Percentiles rank a stretch among this genome's conserved stretches.
Evolutionary conservation across 2,113 vertebrate genomes (phyloP).

Genomic region (Porphyrio hochstetteri): DNA sequence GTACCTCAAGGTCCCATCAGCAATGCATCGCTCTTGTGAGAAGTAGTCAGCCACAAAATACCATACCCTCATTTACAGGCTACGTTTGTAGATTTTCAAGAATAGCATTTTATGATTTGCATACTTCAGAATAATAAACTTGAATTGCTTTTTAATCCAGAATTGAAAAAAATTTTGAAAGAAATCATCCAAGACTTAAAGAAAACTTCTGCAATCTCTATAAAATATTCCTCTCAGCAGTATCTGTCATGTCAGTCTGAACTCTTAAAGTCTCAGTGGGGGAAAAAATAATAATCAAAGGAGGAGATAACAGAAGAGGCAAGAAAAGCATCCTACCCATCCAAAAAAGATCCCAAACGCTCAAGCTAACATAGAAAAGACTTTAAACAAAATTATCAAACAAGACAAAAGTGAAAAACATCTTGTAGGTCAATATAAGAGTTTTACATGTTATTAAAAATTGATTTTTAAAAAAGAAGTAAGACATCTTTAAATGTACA

Average conservation of each 20-base stretch:
- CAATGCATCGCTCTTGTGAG: neutral
- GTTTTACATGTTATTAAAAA: constrained; percentile 77
- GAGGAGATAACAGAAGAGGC: constrained; percentile 19
- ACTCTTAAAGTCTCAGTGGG: neutral
- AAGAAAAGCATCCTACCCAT: neutral
- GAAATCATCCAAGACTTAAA: constrained; percentile 40
- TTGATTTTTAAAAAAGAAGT: constrained; percentile 70
- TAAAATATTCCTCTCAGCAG: neutral
- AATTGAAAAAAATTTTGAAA: neutral
- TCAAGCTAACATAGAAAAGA: constrained; percentile 48
- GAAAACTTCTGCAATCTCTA: neutral
- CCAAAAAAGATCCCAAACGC: neutral
- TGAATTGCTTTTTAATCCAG: constrained; percentile 42
- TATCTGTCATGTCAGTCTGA: constrained; percentile 19
- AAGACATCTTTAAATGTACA: constrained; percentile 65
- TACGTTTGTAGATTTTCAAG: constrained; percentile 35
- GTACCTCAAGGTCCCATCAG: neutral
- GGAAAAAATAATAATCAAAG: neutral
- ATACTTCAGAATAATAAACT: constrained; percentile 53
- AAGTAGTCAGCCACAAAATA: constrained; percentile 5
- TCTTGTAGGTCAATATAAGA: constrained; percentile 46
- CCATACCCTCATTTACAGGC: constrained; percentile 4
- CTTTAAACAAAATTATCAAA: constrained; percentile 70
- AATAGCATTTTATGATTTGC: constrained; percentile 36
- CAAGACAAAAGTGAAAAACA: constrained; percentile 53